phyloP scores from a whole-genome alignment of 2,888 invertebrate species.

The Galerucella calmariensis region DNA sequence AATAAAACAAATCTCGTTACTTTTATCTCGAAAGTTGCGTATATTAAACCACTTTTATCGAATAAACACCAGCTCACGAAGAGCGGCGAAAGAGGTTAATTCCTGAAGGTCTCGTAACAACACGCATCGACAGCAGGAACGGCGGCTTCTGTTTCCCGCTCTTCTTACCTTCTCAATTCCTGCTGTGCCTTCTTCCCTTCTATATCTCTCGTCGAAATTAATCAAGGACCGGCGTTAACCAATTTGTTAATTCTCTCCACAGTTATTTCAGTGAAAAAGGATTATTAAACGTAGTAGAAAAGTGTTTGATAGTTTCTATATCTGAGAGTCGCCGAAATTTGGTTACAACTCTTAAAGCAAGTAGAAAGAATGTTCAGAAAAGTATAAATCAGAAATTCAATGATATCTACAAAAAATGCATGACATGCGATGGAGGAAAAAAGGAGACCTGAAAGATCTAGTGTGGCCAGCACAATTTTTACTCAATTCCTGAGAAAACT shows the following conservation, averaged over 20 bases:
- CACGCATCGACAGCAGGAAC: constrained; percentile 47
- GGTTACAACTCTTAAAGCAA: too few relatives aligned
- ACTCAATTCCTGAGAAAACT: too few relatives aligned
- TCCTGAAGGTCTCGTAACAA: constrained; percentile 47
- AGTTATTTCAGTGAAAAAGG: too few relatives aligned
- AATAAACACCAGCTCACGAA: constrained; percentile 37
- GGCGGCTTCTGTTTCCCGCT: constrained; percentile 17
- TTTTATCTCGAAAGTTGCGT: background rate
- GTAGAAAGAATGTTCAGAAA: too few relatives aligned
- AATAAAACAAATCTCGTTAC: background rate
- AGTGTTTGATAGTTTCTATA: too few relatives aligned
- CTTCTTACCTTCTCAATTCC: constrained; percentile 1
- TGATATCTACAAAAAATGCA: too few relatives aligned
- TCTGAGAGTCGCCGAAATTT: too few relatives aligned
- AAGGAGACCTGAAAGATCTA: too few relatives aligned
- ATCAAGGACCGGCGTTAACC: background rate
- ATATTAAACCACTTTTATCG: constrained; percentile 36
- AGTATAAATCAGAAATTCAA: too few relatives aligned
- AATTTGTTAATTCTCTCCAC: background rate
- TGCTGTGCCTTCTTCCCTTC: background rate
- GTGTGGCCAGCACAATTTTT: too few relatives aligned
- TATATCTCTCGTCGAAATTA: constrained; percentile 23
- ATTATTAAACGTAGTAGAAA: too few relatives aligned
- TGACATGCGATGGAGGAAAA: too few relatives aligned
- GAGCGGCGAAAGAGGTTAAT: constrained; percentile 41